Percentiles rank a stretch among this genome's conserved stretches.
Conservation (phyloP, 37 sponge, comb jelly and placozoan genomes). For the Tethya wilhelma region DNA sequence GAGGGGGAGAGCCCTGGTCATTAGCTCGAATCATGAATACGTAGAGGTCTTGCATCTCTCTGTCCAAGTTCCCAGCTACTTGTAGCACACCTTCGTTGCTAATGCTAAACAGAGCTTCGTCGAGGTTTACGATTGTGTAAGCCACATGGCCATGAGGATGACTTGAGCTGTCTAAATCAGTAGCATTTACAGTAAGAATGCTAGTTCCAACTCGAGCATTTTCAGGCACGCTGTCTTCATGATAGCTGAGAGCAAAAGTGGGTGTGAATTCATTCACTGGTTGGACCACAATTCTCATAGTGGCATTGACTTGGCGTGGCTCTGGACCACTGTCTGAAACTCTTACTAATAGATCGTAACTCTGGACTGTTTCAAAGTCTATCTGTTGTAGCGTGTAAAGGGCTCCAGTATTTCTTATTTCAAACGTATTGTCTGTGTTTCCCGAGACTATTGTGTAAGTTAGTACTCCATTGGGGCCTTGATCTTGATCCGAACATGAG, state of each 20-base stretch:
- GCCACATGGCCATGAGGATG: constrained; percentile 19
- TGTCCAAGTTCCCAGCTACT: constrained; percentile 38
- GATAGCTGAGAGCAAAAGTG: constrained; percentile 5
- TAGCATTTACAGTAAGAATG: constrained; percentile 30
- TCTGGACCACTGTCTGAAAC: constrained; percentile 44
- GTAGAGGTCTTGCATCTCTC: constrained; percentile 35
- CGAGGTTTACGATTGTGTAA: constrained; percentile 5
- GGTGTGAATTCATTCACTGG: constrained; percentile 54
- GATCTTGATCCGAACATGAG: constrained; percentile 46
- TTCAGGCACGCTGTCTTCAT: constrained; percentile 34
- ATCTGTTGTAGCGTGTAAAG: neutral
- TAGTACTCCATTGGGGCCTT: constrained; percentile 33
- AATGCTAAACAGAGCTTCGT: constrained; percentile 8
- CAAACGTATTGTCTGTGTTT: constrained; percentile 1
- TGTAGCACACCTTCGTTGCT: constrained; percentile 2
- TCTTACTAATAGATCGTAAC: constrained; percentile 31
- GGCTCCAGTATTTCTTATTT: neutral
- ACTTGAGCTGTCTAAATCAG: constrained; percentile 53
- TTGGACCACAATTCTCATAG: constrained; percentile 9
- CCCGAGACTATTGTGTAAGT: constrained; percentile 37
- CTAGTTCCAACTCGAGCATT: constrained; percentile 27
- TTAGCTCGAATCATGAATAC: constrained; percentile 26
- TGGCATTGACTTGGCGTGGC: constrained; percentile 1
- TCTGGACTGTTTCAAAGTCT: constrained; percentile 9
- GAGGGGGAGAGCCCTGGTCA: constrained; percentile 29